A percentile compares a stretch with the other conserved stretches of the same genome.
Evolutionary conservation across 2,797 vertebrate genomes (phyloP).

Genomic region (Gadopsis bispinosus): DNA sequence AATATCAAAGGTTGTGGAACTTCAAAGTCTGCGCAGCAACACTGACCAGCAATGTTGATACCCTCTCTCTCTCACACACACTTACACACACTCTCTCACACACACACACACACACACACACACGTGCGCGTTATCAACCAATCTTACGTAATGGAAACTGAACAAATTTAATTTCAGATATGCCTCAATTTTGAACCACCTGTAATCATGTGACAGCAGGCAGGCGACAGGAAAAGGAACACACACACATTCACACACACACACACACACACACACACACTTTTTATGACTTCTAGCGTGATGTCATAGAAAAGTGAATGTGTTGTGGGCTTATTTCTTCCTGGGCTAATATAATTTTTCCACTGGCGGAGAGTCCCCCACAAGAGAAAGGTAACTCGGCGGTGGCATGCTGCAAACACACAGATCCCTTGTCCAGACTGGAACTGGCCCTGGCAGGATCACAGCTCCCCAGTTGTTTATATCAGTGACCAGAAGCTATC

Average conservation of each 20-base stretch:
- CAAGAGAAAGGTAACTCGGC: slow-evolving; percentile 67
- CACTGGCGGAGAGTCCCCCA: slow-evolving; percentile 47
- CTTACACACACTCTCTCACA: slow-evolving; percentile 26
- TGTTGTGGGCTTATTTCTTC: slow-evolving; percentile 77
- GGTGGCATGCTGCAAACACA: slow-evolving; percentile 65
- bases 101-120: slow-evolving; percentile 26
- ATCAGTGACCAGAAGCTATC: slow-evolving; percentile 77
- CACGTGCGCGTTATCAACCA: slow-evolving; percentile 42
- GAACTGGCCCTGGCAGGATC: slow-evolving; percentile 70
- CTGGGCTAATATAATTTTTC: slow-evolving; percentile 88
- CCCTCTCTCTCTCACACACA: slow-evolving; percentile 7
- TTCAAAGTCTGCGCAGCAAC: slow-evolving; percentile 75
- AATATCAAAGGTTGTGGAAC: slow-evolving; percentile 74
- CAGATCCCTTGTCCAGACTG: slow-evolving; percentile 71
- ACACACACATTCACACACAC: background rate
- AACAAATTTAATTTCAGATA: slow-evolving; percentile 71
- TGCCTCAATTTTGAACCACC: slow-evolving; percentile 61
- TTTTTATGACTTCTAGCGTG: slow-evolving; percentile 69
- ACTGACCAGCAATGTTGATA: slow-evolving; percentile 44
- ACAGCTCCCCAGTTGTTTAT: slow-evolving; percentile 77
- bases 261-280: slow-evolving; percentile 20
- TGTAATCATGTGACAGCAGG: slow-evolving; percentile 61
- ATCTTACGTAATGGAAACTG: slow-evolving; percentile 58
- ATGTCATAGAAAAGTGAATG: slow-evolving; percentile 76
- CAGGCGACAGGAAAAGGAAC: slow-evolving; percentile 36